Conservation (phyloP, 2,797 vertebrate genomes). For the Cossypha polioptera region DNA sequence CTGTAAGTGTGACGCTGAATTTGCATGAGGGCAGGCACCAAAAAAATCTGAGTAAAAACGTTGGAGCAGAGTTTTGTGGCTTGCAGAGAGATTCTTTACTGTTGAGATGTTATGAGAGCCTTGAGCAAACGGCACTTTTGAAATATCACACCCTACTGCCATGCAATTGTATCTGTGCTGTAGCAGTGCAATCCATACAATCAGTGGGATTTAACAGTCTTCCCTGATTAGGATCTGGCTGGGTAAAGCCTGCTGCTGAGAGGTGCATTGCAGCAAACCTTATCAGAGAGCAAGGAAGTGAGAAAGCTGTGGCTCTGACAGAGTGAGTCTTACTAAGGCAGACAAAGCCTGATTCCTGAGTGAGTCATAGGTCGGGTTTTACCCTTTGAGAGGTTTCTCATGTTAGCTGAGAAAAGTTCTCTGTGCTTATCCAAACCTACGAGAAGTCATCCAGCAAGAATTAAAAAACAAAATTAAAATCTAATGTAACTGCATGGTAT, state of each 20-base stretch:
- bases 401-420: background rate
- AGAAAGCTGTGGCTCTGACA: background rate
- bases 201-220: background rate
- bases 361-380: background rate
- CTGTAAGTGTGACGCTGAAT: background rate
- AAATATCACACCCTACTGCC: background rate
- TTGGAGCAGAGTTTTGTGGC: slow-evolving; percentile 10
- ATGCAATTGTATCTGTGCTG: background rate
- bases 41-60: background rate
- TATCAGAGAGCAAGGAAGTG: background rate
- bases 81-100: slow-evolving; percentile 16
- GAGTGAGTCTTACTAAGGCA: background rate
- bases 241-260: background rate
- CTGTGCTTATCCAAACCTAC: background rate
- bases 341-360: background rate
- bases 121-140: background rate
- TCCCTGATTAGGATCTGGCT: background rate
- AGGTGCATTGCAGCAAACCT: background rate
- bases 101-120: slow-evolving; percentile 9
- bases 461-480: background rate
- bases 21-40: background rate
- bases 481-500: background rate
- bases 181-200: background rate
- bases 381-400: background rate
- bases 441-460: background rate